Conservation (phyloP, 35 echinoderm and acorn worm genomes). For the Ptychodera flava region DNA sequence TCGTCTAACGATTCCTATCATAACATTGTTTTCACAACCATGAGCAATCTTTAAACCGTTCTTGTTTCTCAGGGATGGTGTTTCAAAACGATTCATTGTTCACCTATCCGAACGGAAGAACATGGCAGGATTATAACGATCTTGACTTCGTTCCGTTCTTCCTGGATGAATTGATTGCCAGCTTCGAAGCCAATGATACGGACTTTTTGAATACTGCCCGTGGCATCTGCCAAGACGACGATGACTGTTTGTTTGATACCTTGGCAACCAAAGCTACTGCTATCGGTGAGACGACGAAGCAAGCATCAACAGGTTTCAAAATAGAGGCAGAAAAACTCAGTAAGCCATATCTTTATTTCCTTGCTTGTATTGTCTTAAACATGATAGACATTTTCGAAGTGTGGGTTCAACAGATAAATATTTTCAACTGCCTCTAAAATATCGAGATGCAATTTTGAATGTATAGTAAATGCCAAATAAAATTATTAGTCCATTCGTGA, state of each 20-base stretch:
- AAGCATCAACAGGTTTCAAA: neutral
- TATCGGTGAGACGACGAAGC: constrained; percentile 4
- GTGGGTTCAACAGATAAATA: too few relatives aligned
- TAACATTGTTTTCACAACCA: too few relatives aligned
- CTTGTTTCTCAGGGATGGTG: constrained; percentile 14
- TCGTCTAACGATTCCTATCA: too few relatives aligned
- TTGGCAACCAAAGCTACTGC: constrained; percentile 18
- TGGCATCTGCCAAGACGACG: constrained; percentile 3
- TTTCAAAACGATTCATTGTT: neutral
- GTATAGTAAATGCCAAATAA: too few relatives aligned
- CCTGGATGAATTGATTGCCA: neutral
- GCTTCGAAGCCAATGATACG: constrained; percentile 9
- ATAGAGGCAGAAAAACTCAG: neutral
- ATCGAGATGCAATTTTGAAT: too few relatives aligned
- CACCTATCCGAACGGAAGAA: neutral
- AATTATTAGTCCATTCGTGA: too few relatives aligned
- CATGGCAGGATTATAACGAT: neutral
- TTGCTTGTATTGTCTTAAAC: too few relatives aligned
- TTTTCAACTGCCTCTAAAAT: too few relatives aligned
- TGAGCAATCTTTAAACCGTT: neutral
- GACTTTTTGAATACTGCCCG: constrained; percentile 6
- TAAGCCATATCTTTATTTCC: too few relatives aligned
- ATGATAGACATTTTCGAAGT: too few relatives aligned
- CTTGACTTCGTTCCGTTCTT: neutral
- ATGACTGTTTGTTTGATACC: constrained; percentile 32